Evolutionary conservation across 2,888 invertebrate genomes (phyloP).

Genomic region (Xestoiulus laeticollis): DNA sequence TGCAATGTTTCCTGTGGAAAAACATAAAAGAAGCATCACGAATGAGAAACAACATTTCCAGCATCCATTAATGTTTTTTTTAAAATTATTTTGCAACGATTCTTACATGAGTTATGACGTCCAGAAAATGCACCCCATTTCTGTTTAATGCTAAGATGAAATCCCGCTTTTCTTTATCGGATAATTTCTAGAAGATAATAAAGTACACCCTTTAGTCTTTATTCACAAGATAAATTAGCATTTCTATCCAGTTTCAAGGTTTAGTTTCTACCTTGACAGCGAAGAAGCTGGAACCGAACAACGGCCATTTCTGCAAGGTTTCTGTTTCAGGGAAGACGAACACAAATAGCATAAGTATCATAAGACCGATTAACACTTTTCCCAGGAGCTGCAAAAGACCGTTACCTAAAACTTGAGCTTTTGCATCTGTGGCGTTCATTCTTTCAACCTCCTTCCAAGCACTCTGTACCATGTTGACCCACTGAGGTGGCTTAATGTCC

Average conservation of each 20-base stretch:
- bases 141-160: slow-evolving; percentile 93
- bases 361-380: not conserved
- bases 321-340: slow-evolving; percentile 69
- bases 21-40: not conserved
- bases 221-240: not conserved
- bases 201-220: not conserved
- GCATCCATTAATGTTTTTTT: not conserved
- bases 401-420: slow-evolving; percentile 75
- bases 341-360: not conserved
- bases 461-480: slow-evolving; percentile 88
- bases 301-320: slow-evolving; percentile 91
- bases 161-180: slow-evolving; percentile 79
- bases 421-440: slow-evolving; percentile 81
- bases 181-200: slow-evolving; percentile 57
- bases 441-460: slow-evolving; percentile 86
- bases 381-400: not conserved
- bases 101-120: slow-evolving; percentile 84
- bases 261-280: slow-evolving; percentile 73
- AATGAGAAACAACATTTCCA: not conserved
- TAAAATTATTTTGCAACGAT: not conserved
- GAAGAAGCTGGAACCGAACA: slow-evolving; percentile 98
- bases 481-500: slow-evolving; percentile 87
- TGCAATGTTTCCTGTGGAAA: slow-evolving; percentile 79
- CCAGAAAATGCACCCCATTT: slow-evolving; percentile 92
- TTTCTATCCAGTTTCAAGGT: not conserved